Evolutionary conservation across 2,113 vertebrate genomes (phyloP), one percentile per base, ranked within the genome.

Genomic region (Indri indri): DNA sequence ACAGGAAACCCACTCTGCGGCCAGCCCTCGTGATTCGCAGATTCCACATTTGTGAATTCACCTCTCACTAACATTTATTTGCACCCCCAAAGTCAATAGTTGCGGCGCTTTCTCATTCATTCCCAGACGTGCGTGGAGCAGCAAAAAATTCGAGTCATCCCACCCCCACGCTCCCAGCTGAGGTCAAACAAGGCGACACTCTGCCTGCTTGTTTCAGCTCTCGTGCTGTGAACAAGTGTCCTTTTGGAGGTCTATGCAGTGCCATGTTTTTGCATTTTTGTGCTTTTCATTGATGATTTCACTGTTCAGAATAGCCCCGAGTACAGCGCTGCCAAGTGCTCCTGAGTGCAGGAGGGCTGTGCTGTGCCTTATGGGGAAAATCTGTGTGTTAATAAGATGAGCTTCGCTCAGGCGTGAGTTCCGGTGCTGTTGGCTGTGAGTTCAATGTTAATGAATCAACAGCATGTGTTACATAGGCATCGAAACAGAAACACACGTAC

Each of bases 1-100:
- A 8, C 2, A 0, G 14, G 32, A 25, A 0, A 3, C 32, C 50
- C 65, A 0, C 1, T 9, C 32, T 42, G 3, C 11, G 23, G 4
- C 7, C 22, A 34, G 6, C 1, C 45, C 66, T 23, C 25, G 1
- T 1, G 18, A 10, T 14, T 20, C 34, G 1, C 34, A 30, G 52
- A 16, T 5, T 70, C 42, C 6, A 20, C 9, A 1, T 23, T 52
- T 34, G 27, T 13, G 63, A n/a, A 30, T 17, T 14, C 12, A 11
- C 59, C 70, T 34, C 57, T 68, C 32, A 5, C 70, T n/a, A 11
- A 20, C 7, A 14, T 6, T 63, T 68, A 59, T 13, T 45, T 14
- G 32, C 25, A 47, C 13, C 30, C 32, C 40, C 32, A 16, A 25
- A 37, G 22, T 11, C 47, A 32, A 5, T 23, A 13, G 25, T 54